Conservation (phyloP, 2,797 vertebrate genomes). For the Rhinoraja longicauda region DNA sequence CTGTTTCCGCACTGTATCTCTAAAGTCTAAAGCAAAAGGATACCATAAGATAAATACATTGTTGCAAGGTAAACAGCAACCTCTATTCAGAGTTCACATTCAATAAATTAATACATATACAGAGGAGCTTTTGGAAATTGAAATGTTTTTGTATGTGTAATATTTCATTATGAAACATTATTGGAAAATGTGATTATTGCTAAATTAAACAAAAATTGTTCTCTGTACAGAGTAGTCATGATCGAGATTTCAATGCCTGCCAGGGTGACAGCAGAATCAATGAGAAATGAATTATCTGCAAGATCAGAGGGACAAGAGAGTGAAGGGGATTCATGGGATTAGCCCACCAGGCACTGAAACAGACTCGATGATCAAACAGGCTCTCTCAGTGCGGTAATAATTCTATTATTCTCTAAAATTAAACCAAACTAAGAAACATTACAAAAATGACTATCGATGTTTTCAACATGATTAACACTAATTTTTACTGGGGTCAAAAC, state of each 20-base stretch:
- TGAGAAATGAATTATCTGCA: too few relatives aligned
- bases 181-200: background rate
- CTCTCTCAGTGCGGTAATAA: too few relatives aligned
- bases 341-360: too few relatives aligned
- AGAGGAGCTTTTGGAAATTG: background rate
- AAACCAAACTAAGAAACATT: background rate
- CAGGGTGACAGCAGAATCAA: too few relatives aligned
- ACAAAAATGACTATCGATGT: background rate
- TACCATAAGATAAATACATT: background rate
- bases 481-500: background rate
- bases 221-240: too few relatives aligned
- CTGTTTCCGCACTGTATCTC: too few relatives aligned
- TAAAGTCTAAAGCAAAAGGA: background rate
- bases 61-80: background rate
- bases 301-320: too few relatives aligned
- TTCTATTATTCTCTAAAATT: background rate
- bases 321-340: too few relatives aligned
- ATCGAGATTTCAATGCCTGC: too few relatives aligned
- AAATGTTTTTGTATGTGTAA: background rate
- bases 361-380: too few relatives aligned
- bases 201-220: background rate
- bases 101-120: background rate
- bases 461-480: background rate
- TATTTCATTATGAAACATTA: too few relatives aligned
- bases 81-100: background rate